Conservation (phyloP, 1,140 invertebrate species). For the Drosophila baimaii region DNA sequence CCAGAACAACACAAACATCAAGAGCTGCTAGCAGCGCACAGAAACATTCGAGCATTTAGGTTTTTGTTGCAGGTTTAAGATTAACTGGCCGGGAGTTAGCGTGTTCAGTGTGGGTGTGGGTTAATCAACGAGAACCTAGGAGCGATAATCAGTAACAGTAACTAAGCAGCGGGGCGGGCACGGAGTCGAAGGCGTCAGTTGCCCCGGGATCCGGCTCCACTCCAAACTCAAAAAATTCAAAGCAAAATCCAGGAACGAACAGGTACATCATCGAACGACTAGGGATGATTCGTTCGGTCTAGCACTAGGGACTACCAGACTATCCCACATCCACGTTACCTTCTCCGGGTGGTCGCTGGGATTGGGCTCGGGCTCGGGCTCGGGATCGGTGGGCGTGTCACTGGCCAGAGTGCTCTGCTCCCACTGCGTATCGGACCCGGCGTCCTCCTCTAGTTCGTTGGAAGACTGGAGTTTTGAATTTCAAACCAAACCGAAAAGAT, state of each 20-base stretch:
- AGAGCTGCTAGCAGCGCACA: conserved; percentile 43
- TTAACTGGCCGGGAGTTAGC: not conserved
- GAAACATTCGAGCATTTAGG: conserved; percentile 44
- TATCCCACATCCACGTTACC: conserved; percentile 56
- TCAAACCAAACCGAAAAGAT: conserved; percentile 33
- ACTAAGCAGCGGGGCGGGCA: conserved; percentile 15
- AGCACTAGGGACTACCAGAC: conserved; percentile 13
- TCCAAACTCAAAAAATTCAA: conserved; percentile 9
- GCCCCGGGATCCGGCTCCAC: not conserved
- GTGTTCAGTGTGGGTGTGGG: conserved; percentile 8
- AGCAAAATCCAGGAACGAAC: conserved; percentile 37
- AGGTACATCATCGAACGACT: conserved; percentile 12
- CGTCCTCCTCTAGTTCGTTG: conserved; percentile 62
- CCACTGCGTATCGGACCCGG: conserved; percentile 60
- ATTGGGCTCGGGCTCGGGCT: conserved; percentile 57
- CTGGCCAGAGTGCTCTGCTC: conserved; percentile 68
- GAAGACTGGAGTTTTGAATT: conserved; percentile 64
- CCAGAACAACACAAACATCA: conserved; percentile 31
- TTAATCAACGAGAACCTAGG: conserved; percentile 7
- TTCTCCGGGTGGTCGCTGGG: conserved; percentile 39
- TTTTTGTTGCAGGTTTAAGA: conserved; percentile 10
- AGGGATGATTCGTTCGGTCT: conserved; percentile 22
- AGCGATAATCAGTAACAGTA: conserved; percentile 12
- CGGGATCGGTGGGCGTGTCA: conserved; percentile 70
- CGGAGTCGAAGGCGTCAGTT: not conserved